A percentile compares a stretch with the other conserved stretches of the same genome.
Evolutionary conservation across 2,113 vertebrate species (phyloP).

Genomic region (Micronycteris hirsuta): DNA sequence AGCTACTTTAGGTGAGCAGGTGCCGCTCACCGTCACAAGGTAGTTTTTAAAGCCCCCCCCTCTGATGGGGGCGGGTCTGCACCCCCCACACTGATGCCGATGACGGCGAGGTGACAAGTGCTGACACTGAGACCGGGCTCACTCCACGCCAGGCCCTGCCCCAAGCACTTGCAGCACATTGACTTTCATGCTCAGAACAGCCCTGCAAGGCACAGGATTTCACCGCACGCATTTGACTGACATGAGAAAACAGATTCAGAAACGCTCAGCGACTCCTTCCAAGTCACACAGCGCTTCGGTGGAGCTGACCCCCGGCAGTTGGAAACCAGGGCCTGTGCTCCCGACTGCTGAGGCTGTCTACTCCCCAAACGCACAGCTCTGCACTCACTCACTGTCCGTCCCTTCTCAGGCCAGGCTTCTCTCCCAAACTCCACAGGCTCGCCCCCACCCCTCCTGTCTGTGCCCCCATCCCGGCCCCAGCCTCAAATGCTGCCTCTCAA

Average conservation of each 20-base stretch:
- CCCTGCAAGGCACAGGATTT: neutral
- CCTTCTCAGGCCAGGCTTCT: neutral
- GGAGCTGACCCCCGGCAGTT: neutral
- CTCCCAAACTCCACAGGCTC: neutral
- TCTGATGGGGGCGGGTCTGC: neutral
- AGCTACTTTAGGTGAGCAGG: neutral
- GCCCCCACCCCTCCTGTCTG: neutral
- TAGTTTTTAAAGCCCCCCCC: neutral
- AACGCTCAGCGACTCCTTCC: neutral
- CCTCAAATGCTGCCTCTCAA: neutral
- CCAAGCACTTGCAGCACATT: neutral
- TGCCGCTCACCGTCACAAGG: neutral
- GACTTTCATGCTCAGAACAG: neutral
- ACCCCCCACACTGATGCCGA: neutral
- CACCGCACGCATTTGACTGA: neutral
- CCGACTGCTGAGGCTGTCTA: neutral
- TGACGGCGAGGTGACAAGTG: neutral
- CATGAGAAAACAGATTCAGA: neutral
- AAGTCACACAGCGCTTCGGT: neutral
- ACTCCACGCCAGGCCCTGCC: neutral
- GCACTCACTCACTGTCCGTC: rapidly evolving
- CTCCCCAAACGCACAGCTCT: neutral
- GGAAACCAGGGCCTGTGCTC: neutral
- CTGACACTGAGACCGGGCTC: neutral
- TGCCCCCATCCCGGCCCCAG: neutral